Conservation (phyloP, 2,888 invertebrate genomes). For the Julus scanicus region DNA sequence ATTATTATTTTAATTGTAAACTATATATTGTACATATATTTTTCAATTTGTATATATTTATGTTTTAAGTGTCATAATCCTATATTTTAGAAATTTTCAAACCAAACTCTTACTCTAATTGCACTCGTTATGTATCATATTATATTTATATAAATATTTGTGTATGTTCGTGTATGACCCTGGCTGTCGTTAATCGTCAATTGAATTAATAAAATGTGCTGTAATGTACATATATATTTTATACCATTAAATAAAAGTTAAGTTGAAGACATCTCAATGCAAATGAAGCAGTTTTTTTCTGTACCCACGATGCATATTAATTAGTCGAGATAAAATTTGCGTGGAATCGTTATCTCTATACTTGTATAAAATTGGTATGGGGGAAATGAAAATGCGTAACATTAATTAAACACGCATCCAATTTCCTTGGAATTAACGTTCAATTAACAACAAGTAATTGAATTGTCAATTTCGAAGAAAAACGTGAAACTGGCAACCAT, state of each 20-base stretch:
- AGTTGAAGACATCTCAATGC: conserved; percentile 26
- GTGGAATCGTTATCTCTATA: not conserved
- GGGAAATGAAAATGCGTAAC: not conserved
- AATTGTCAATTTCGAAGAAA: conserved; percentile 16
- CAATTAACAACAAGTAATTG: not conserved
- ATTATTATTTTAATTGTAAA: conserved; percentile 27
- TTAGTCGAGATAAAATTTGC: not conserved
- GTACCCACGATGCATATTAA: not conserved
- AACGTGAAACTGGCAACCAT: not conserved
- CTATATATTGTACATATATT: conserved; percentile 21
- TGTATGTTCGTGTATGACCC: conserved; percentile 22
- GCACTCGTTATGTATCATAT: conserved; percentile 33
- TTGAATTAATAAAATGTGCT: conserved; percentile 33
- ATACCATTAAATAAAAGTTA: conserved; percentile 33
- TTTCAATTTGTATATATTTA: conserved; percentile 27
- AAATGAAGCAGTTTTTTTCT: not conserved
- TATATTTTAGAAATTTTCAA: conserved; percentile 16
- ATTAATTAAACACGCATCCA: conserved; percentile 2
- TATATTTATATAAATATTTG: conserved; percentile 33
- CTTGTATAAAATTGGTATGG: not conserved
- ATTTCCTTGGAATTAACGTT: conserved; percentile 15
- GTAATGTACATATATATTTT: conserved; percentile 33
- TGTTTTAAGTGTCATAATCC: conserved; percentile 28
- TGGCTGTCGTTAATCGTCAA: conserved; percentile 28
- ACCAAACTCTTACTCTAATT: conserved; percentile 27